Base-by-base conservation (phyloP, 2,888 invertebrate genomes). In the Pedicia rivosa region DNA sequence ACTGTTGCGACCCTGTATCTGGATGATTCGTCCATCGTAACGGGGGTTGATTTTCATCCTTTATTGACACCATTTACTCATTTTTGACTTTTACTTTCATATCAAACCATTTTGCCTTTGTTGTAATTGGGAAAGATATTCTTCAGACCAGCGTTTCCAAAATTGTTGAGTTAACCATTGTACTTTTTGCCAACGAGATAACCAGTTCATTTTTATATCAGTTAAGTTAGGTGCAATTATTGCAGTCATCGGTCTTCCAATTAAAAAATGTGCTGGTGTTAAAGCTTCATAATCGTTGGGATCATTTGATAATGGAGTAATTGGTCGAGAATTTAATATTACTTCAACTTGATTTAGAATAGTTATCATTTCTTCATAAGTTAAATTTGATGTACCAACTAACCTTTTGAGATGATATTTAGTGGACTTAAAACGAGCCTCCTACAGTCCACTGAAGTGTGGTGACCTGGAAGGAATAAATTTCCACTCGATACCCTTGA, bases 381-480 rank as follows among this genome's bases (percentile, higher is more conserved):
- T 47, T 7, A 50, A 34, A 12, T 28, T 39, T 10, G 31, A 10
- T 10, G 40, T 37, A 5, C 48, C 47, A 8, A 49, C 33, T 4
- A 46, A 38, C 14, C 46, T 37, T 10, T 40, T 37, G 4, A 52
- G 35, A 34, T 50, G 50, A 37, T 37, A 40, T 38, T 52, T 54
- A 7, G 47, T 40, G 1, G 44, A 43, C 34, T 48, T 48, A 4
- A 52, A 46, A 6, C 44, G 46, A 4, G 47, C 44, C 37, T 53
- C 52, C 48, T 49, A 51, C 6, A 50, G 28, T 5, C 51, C 50
- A 5, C 52, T 49, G 35, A 47, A 48, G 37, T 52, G 48, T 2
- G 50, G 47, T 7, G 48, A 40, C 8, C 33, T 25, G 3, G 50
- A 46, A 5, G 50, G 49, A 20, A 43, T 49, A 26, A 52, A 55